These are phyloP conservation scores for Quadroppia sp. DNA, from an alignment of 2,888 invertebrate genomes.

Conservation along the genomic window DNA sequence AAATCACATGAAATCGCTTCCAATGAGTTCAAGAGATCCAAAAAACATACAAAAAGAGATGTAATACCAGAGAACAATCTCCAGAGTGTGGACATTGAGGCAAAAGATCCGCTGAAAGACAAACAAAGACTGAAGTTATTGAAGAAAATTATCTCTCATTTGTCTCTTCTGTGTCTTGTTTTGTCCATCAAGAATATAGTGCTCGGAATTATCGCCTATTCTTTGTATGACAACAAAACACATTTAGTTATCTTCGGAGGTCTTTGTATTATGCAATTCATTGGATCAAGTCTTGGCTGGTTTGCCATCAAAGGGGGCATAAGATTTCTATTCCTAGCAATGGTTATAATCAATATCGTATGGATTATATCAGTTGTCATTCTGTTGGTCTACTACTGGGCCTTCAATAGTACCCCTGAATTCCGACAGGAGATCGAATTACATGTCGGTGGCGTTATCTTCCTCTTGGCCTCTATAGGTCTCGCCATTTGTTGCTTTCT, in stretches of 20 bases:
- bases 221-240: neutral
- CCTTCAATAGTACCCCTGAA: neutral
- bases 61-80: too few species aligned
- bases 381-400: neutral
- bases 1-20: too few species aligned
- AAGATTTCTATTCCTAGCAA: neutral
- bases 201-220: neutral
- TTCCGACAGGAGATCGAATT: neutral
- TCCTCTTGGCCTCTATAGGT: neutral
- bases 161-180: neutral
- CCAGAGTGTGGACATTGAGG: too few species aligned
- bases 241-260: neutral
- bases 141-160: neutral
- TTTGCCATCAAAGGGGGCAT: neutral
- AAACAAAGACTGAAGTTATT: neutral
- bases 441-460: neutral
- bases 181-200: neutral
- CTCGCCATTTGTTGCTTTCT: neutral
- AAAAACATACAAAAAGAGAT: too few species aligned
- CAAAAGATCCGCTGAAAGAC: constrained; percentile 1
- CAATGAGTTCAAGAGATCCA: too few species aligned
- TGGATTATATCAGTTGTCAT: neutral
- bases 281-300: neutral
- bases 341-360: neutral
- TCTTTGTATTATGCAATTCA: neutral